Evolutionary conservation across 92 coral and sea anemone genomes (phyloP), one percentile per base, ranked within the genome.

Genomic region (Blastomussa wellsi): DNA sequence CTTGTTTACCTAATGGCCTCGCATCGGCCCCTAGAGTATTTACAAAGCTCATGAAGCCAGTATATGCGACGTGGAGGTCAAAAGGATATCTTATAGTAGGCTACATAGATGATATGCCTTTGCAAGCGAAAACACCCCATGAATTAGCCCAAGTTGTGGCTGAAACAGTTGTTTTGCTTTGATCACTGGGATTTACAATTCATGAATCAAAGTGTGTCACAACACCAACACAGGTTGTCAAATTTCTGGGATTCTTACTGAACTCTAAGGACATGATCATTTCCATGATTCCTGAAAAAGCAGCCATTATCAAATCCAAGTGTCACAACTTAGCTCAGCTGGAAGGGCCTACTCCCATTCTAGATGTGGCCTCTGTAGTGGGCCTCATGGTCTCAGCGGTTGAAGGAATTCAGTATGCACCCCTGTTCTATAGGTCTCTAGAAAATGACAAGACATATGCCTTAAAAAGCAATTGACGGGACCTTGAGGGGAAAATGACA

Each of bases 1-100:
- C 89, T 19, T 88, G 94, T 36, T 79, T 91, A 15, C 89, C 91
- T 6, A 88, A 88, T 83, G 91, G 89, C 24, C 82, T 88, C 19
- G 78, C 84, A 7, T 82, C 70, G 0, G 88, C 91, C 62, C 88
- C 91, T n/a, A 60, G 90, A 77, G 62, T 80, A 24, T 81, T 80
- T 47, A 74, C 86, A 39, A 80, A 87, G 38, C 79, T 87, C 31
- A 80, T 81, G 90, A 87, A 88, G 52, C 91, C 91, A 20, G 86
- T 75, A 17, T 80, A 44, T 77, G 72, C 82, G 11, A 76, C 47
- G 8, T 59, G 82, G 69, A 81, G 87, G 28, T 80, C 76, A 20
- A 74, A 82, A 44, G 87, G 82, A 9, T 70, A 49, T 33, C 53
- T 41, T 15, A 39, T 62, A 20, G 87, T 81, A 29, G 86, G 81